These are phyloP conservation scores for Diplolepis rosae DNA, from an alignment of 2,888 invertebrate genomes.

Conservation along the genomic window DNA sequence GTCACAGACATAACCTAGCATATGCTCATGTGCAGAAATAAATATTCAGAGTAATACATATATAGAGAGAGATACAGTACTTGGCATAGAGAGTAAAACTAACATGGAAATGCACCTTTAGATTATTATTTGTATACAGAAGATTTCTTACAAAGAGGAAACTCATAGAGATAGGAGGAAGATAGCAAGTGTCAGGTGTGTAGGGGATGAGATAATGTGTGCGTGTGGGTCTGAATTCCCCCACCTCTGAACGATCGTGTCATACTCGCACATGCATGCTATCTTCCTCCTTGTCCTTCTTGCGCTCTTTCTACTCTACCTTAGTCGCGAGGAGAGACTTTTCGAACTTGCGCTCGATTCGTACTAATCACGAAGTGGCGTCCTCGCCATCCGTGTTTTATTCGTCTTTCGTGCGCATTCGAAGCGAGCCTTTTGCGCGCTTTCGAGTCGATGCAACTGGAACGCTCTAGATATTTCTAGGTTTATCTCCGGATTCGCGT, in stretches of 20 bases:
- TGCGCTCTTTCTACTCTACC: constrained; percentile 8
- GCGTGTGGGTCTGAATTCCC: neutral
- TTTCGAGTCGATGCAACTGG: constrained; percentile 29
- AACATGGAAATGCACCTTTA: neutral
- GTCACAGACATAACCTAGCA: neutral
- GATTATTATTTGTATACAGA: too few relatives aligned
- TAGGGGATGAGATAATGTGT: constrained; percentile 1
- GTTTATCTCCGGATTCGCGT: constrained; percentile 31
- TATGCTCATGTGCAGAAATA: neutral
- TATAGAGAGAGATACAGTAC: too few relatives aligned
- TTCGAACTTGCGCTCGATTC: constrained; percentile 30
- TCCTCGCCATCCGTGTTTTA: constrained; percentile 25
- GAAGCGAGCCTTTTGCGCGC: constrained; percentile 6
- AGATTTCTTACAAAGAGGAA: neutral
- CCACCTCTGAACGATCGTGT: neutral
- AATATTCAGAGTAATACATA: neutral
- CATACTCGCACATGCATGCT: constrained; percentile 3
- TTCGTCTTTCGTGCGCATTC: constrained; percentile 28
- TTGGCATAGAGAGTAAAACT: neutral
- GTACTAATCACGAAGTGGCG: constrained; percentile 26
- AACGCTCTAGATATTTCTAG: constrained; percentile 51
- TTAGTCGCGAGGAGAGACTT: constrained; percentile 13
- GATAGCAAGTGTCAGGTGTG: constrained; percentile 27
- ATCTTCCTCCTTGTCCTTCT: neutral
- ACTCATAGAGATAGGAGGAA: neutral